These are phyloP conservation scores for Paracentrotus lividus DNA, from an alignment of 53 echinoderm and acorn worm species.

Conservation along the genomic window DNA sequence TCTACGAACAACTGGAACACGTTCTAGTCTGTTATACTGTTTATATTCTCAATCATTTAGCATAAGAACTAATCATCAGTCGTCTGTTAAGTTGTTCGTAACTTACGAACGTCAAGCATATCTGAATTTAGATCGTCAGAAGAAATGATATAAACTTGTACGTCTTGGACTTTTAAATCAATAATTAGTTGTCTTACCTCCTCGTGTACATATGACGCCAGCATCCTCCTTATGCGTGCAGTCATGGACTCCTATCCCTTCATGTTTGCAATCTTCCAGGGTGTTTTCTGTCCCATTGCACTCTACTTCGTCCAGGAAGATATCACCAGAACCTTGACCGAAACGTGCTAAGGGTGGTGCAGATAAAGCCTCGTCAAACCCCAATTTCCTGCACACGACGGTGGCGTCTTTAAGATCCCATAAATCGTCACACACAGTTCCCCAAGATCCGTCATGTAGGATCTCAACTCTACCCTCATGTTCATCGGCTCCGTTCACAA, in stretches of 20 bases:
- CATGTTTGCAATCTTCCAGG: conserved; percentile 6
- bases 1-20: too few relatives aligned
- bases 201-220: neutral
- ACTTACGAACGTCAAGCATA: too few relatives aligned
- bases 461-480: conserved; percentile 57
- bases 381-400: conserved; percentile 54
- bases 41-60: too few relatives aligned
- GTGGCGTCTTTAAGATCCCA: conserved; percentile 41
- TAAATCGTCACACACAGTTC: conserved; percentile 52
- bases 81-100: too few relatives aligned
- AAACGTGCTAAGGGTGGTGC: neutral
- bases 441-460: conserved; percentile 19
- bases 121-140: too few relatives aligned
- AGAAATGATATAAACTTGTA: too few relatives aligned
- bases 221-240: conserved; percentile 18
- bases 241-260: neutral
- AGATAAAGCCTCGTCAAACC: conserved; percentile 6
- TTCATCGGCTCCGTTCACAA: neutral
- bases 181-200: neutral
- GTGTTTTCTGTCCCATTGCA: conserved; percentile 1
- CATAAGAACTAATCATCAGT: too few relatives aligned
- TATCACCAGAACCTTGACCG: conserved; percentile 8
- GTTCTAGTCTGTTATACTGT: too few relatives aligned
- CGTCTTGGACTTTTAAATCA: too few relatives aligned
- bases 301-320: neutral